Evolutionary conservation across 1,140 invertebrate species (phyloP), one percentile per base, ranked within the genome.

Genomic region (Diachasmimorpha longicaudata): DNA sequence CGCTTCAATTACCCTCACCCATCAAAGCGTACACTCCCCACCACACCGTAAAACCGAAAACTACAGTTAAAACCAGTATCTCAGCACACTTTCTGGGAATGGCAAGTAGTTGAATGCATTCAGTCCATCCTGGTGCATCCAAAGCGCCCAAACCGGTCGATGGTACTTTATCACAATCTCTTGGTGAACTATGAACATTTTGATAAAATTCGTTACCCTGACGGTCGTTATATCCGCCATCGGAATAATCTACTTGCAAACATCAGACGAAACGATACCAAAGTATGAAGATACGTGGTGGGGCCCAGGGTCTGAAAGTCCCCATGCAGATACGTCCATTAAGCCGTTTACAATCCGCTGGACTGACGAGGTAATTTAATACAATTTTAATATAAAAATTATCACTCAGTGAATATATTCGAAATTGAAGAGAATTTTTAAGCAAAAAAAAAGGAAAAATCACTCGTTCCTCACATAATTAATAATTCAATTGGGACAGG

Each of bases 271-370:
- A 78, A 6, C 39, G 58, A 71, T 72, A 46, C 78, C 80, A 11
- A 19, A 75, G 36, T 77, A 81, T 48, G 72, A 74, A 21, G 75
- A 83, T 70, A 81, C 80, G 13, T 92, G 90, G 90, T 92, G 91
- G 91, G 90, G 90, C 8, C 85, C 86, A 6, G 86, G 86, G 11
- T 46, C 72, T 10, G 77, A 82, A 5, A 72, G 78, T 23, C 75
- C 80, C 16, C 48, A 58, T n/a, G 81, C 83, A 36, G 90, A 91
- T 67, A 77, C 80, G 48, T 83, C 85, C 3, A 88, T 91, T 67
- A 85, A 85, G 73, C 84, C 85, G 6, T 91, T 91, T 79, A 88
- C 86, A 79, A 86, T 92, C 37, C 82, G 85, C 10, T 90, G 91
- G 70, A 83, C 88, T 55, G 83, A 91, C 21, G 84, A 88, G 84